Conservation (phyloP, 1,140 invertebrate species). For the Temnothorax longispinosus region DNA sequence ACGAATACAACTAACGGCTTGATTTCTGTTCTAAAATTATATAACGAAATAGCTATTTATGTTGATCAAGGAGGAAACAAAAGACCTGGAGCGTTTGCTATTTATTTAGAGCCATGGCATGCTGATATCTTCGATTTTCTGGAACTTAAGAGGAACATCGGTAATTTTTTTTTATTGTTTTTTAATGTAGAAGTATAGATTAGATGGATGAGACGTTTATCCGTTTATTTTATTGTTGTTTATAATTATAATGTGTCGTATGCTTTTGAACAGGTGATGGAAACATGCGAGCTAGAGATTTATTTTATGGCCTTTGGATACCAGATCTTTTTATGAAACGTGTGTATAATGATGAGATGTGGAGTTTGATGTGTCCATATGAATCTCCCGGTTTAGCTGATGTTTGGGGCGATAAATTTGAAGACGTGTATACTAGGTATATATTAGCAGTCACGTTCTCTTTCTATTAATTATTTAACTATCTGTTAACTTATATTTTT, state of each 20-base stretch:
- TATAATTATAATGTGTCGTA: neutral
- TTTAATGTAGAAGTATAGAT: constrained; percentile 83
- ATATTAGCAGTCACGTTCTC: constrained; percentile 2
- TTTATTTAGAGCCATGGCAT: constrained; percentile 99
- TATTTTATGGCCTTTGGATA: constrained; percentile 99
- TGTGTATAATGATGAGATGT: constrained; percentile 94
- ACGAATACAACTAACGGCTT: constrained; percentile 98
- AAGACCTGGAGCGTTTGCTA: constrained; percentile 99
- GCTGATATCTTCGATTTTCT: constrained; percentile 98
- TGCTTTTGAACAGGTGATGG: constrained; percentile 87
- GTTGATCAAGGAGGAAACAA: constrained; percentile 99
- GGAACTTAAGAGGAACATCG: constrained; percentile 97
- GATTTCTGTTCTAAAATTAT: constrained; percentile 98
- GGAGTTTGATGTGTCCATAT: constrained; percentile 99
- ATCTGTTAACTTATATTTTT: neutral
- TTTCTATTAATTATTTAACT: neutral
- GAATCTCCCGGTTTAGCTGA: constrained; percentile 96
- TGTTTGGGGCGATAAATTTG: constrained; percentile 98
- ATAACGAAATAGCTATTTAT: constrained; percentile 98
- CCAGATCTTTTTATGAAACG: constrained; percentile 99
- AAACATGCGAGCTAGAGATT: constrained; percentile 94
- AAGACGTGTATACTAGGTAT: constrained; percentile 93
- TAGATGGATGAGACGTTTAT: neutral
- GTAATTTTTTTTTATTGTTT: constrained; percentile 80
- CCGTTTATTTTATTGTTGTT: neutral